Conservation (phyloP, 2,797 vertebrate species). For the Sternarchorhynchus goeldii region DNA sequence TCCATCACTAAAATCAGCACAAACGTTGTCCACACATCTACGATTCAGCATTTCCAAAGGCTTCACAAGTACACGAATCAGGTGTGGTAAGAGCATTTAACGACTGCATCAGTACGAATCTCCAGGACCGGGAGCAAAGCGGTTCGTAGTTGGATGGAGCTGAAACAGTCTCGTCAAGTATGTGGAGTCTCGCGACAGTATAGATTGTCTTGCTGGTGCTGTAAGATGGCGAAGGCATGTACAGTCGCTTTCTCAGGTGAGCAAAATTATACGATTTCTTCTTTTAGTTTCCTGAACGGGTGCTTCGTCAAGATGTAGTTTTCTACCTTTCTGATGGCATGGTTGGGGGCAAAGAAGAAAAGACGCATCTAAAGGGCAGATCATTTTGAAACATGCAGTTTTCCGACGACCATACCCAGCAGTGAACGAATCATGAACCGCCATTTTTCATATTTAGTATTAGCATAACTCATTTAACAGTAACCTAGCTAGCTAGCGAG, state of each 20-base stretch:
- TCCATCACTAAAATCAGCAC: too few species aligned
- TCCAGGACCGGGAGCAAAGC: too few species aligned
- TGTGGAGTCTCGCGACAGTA: constrained; percentile 44
- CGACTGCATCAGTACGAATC: too few species aligned
- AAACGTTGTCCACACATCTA: too few species aligned
- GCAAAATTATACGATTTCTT: constrained; percentile 14
- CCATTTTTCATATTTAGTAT: constrained; percentile 59
- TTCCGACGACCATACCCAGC: not conserved
- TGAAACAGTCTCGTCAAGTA: not conserved
- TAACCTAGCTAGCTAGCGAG: too few species aligned
- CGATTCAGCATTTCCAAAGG: too few species aligned
- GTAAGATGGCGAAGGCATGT: constrained; percentile 57
- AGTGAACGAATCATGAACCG: constrained; percentile 48
- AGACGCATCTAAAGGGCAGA: not conserved
- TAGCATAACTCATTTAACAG: constrained; percentile 23
- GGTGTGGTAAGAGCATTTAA: too few species aligned
- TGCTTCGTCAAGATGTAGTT: too few species aligned
- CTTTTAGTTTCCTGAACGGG: too few species aligned
- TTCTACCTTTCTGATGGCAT: not conserved
- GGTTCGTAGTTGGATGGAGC: constrained; percentile 37
- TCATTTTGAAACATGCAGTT: not conserved
- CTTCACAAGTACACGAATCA: too few species aligned
- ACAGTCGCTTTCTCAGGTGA: constrained; percentile 55
- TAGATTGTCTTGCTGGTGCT: constrained; percentile 40
- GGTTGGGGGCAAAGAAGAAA: not conserved